phyloP scores from a whole-genome alignment of 2,888 invertebrate genomes.

The Cephonodes hylas region DNA sequence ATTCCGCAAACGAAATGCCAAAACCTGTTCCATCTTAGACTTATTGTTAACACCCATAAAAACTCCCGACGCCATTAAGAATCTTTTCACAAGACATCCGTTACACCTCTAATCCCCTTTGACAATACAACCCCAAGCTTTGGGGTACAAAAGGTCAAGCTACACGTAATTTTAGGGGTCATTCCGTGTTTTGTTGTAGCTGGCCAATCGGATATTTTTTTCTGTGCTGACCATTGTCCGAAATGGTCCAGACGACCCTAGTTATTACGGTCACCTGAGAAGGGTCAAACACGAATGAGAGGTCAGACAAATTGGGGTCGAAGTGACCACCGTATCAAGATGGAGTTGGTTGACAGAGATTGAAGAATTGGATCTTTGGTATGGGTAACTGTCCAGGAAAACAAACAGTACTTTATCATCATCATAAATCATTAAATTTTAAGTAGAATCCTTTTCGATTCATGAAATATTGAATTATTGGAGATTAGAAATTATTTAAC shows the following conservation, averaged over 20 bases:
- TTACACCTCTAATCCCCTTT: constrained; percentile 62
- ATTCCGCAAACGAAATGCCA: neutral
- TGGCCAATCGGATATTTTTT: constrained; percentile 68
- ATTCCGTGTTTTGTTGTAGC: constrained; percentile 47
- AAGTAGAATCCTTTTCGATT: too few relatives aligned
- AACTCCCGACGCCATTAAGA: constrained; percentile 22
- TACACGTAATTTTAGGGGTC: constrained; percentile 58
- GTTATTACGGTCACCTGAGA: constrained; percentile 56
- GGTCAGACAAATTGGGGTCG: constrained; percentile 15
- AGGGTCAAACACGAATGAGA: constrained; percentile 60
- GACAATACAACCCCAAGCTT: constrained; percentile 40
- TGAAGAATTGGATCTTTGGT: too few relatives aligned
- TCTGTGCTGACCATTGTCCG: constrained; percentile 54
- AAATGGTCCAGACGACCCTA: constrained; percentile 73
- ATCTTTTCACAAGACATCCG: constrained; percentile 32
- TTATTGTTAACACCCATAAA: constrained; percentile 36
- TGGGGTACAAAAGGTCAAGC: constrained; percentile 52
- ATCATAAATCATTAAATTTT: neutral
- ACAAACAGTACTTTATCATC: too few relatives aligned
- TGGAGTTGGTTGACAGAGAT: neutral
- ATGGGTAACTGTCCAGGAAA: too few relatives aligned
- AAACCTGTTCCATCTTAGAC: constrained; percentile 16
- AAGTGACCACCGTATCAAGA: neutral
- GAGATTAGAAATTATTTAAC: too few relatives aligned
- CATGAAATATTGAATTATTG: too few relatives aligned